Percentiles rank a stretch among this genome's conserved stretches.
These are phyloP conservation scores for Sycobia sp. DNA, from an alignment of 1,140 invertebrate species.

Conservation along the genomic window DNA sequence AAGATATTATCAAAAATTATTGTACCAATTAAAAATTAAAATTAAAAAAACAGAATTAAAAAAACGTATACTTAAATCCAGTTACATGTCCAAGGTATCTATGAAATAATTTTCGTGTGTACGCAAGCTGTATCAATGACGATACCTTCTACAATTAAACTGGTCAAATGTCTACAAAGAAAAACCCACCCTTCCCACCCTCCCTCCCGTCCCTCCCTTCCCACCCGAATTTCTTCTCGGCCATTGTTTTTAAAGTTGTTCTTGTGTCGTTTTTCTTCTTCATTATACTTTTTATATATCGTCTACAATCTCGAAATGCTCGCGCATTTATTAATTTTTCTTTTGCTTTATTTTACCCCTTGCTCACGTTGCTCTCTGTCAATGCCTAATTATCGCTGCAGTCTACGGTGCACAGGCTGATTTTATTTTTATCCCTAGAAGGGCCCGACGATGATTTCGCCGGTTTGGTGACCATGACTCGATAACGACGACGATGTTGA, in stretches of 20 bases:
- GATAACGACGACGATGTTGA: constrained; percentile 58
- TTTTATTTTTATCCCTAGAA: constrained; percentile 35
- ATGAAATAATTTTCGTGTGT: constrained; percentile 13
- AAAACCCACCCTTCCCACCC: constrained; percentile 50
- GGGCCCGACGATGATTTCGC: constrained; percentile 39
- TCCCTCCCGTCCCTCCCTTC: constrained; percentile 49
- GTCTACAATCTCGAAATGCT: constrained; percentile 19
- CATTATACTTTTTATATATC: constrained; percentile 21
- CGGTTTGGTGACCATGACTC: constrained; percentile 52
- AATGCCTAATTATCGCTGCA: constrained; percentile 39
- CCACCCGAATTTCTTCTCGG: constrained; percentile 35
- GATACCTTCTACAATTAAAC: constrained; percentile 49
- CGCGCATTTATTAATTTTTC: constrained; percentile 21
- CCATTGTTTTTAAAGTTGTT: constrained; percentile 28
- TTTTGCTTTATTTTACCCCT: constrained; percentile 39
- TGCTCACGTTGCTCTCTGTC: constrained; percentile 42
- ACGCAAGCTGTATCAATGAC: constrained; percentile 28
- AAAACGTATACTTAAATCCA: constrained; percentile 32
- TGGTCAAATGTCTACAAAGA: constrained; percentile 46
- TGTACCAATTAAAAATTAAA: constrained; percentile 15
- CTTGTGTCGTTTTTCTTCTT: constrained; percentile 28
- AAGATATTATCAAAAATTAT: constrained; percentile 17
- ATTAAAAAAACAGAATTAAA: too few relatives aligned
- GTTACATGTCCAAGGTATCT: constrained; percentile 28
- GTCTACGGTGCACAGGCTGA: constrained; percentile 36